Base-by-base conservation (phyloP, 2,113 vertebrate species). In the Siniperca knerii region DNA sequence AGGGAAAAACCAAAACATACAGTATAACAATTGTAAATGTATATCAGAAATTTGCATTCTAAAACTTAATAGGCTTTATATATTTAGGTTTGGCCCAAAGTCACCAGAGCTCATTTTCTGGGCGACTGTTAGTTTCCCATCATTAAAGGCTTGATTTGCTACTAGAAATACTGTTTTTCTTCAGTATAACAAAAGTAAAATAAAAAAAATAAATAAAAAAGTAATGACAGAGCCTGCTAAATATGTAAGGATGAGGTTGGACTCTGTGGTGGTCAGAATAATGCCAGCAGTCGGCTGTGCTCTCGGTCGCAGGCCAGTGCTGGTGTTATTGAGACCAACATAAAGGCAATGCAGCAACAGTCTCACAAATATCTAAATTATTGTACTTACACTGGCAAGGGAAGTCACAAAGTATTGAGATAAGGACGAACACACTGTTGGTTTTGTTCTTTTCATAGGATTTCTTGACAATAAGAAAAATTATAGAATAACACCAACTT, bases 271-370 rank as follows among this genome's bases (percentile, higher is more conserved):
- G 74, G 79, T 92, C 88, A 94, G 92, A 94, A 92, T 94, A 93
- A 94, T 92, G 92, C 92, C 92, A 92, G 92, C 92, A 93, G 89
- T 93, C 90, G 91, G 91, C 92, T 78, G 29, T 92, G 84, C 12
- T 79, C 16, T 84, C 37, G 44, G 52, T 79, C 37, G 90, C 79
- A 9, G 93, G 92, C 92, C 93, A 91, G 90, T 89, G 87, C 92
- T 92, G 91, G 92, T 92, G 92, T 93, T 93, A 94, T 94, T 94
- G 88, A 86, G 89, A 92, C 82, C 72, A 91, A 75, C 64, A 77
- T 50, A 40, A 89, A 89, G 6, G 11, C 52, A 68, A 55, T 8
- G 21, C 90, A 80, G 8, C 77, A 80, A 16, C 33, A 42, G 20
- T 25, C 11, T n/a, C 37, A 75, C 62, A 60, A 10, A 55, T 29